A percentile compares a stretch with the other conserved stretches of the same genome.
These are phyloP conservation scores for Xestia sexstrigata DNA, from an alignment of 2,888 invertebrate genomes.

Conservation along the genomic window DNA sequence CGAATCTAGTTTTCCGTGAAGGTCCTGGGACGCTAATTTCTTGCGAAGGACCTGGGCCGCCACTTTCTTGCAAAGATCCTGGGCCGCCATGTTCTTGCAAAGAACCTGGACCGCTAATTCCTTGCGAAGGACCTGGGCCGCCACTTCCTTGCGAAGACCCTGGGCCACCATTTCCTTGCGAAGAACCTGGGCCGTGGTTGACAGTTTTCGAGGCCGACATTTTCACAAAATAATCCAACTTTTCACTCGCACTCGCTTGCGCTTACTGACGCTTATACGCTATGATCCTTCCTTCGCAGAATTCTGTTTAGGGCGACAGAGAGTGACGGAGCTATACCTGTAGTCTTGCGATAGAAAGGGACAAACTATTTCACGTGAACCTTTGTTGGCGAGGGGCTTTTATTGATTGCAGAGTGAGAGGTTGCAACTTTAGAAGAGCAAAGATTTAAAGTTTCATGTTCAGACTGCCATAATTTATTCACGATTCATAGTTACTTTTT, in stretches of 20 bases:
- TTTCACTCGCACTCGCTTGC: neutral
- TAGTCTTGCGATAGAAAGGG: slow-evolving; percentile 4
- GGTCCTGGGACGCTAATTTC: neutral
- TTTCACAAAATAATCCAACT: neutral
- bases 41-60: neutral
- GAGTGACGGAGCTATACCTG: neutral
- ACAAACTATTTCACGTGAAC: neutral
- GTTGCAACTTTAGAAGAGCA: neutral
- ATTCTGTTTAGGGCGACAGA: neutral
- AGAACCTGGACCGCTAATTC: neutral
- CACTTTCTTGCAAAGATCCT: neutral
- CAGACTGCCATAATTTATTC: neutral
- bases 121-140: neutral
- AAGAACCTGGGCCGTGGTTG: neutral
- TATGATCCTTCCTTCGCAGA: neutral
- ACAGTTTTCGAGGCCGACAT: neutral
- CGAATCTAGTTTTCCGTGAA: neutral
- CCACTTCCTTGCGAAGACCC: neutral
- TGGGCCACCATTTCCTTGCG: neutral
- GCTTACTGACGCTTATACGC: slow-evolving; percentile 2
- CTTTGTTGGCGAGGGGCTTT: neutral
- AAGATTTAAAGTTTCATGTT: neutral
- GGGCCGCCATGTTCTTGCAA: neutral
- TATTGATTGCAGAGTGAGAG: slow-evolving; percentile 23
- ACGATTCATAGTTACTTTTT: neutral